Percentiles rank a stretch among this genome's conserved stretches.
Conservation (phyloP, 1,140 invertebrate species). For the Drosophila subpulchrella region DNA sequence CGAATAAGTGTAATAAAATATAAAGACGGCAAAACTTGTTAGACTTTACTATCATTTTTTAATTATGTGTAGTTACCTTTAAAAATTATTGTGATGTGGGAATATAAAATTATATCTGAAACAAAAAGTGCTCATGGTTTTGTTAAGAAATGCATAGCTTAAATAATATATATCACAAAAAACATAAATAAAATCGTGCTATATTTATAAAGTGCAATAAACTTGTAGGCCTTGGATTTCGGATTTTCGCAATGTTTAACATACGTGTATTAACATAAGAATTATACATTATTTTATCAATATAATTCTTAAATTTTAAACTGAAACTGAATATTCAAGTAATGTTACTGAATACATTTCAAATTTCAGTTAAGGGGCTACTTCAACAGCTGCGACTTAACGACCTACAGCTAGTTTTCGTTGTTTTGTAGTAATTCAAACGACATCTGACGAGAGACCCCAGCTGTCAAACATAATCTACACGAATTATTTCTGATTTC, state of each 20-base stretch:
- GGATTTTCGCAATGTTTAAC: no score
- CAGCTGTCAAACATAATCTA: slow-evolving; percentile 44
- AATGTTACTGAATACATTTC: background rate
- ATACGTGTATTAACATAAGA: no score
- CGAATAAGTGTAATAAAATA: background rate
- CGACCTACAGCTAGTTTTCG: background rate
- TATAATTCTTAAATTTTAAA: no score
- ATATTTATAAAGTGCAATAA: no score
- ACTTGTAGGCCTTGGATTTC: no score
- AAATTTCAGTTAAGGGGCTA: background rate
- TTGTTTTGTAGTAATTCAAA: background rate
- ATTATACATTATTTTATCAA: no score
- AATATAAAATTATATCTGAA: no score
- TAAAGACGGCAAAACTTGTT: no score
- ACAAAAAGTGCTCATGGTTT: background rate
- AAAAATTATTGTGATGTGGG: background rate
- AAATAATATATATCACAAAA: no score
- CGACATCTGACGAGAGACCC: slow-evolving; percentile 11
- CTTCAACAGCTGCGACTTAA: background rate
- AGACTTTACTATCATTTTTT: background rate
- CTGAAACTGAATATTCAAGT: background rate
- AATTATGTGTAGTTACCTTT: background rate
- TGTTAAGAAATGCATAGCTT: background rate
- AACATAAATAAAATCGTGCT: no score
- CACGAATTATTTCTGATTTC: slow-evolving; percentile 25